A percentile compares a stretch with the other conserved stretches of the same genome.
These are phyloP conservation scores for Coilia nasus DNA, from an alignment of 2,797 vertebrate genomes.

Conservation along the genomic window DNA sequence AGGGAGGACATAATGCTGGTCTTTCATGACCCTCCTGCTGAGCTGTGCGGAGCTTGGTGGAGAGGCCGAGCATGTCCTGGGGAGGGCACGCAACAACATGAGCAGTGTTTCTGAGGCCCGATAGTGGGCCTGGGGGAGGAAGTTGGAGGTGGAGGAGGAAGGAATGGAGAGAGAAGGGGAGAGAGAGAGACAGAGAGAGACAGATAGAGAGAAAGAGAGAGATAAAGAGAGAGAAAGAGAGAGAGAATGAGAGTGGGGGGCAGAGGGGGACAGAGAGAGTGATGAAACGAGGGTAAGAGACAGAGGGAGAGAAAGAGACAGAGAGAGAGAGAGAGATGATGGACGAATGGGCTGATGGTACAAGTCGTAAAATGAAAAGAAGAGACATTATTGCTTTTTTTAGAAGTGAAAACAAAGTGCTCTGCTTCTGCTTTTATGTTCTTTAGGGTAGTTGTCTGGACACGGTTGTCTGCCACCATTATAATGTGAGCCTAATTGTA, in stretches of 20 bases:
- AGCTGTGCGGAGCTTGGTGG: constrained; percentile 51
- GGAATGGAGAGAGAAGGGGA: constrained; percentile 22
- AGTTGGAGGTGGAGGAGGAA: too few relatives aligned
- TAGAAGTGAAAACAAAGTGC: constrained; percentile 6
- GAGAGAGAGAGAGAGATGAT: neutral
- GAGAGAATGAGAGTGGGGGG: too few relatives aligned
- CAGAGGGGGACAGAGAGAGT: too few relatives aligned
- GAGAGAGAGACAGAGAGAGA: neutral
- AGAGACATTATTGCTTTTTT: neutral
- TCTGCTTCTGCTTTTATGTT: neutral
- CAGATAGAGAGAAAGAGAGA: neutral
- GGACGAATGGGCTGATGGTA: neutral
- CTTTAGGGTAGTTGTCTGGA: neutral
- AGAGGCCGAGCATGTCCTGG: constrained; percentile 53
- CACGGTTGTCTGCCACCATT: too few relatives aligned
- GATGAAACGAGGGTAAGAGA: neutral
- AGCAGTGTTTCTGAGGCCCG: constrained; percentile 46
- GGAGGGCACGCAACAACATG: constrained; percentile 55
- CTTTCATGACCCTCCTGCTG: constrained; percentile 56
- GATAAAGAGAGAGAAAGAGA: too few relatives aligned
- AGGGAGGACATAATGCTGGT: constrained; percentile 55
- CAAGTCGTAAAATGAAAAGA: neutral
- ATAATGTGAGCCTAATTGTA: neutral
- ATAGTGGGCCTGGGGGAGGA: constrained; percentile 49
- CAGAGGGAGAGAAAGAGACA: neutral